These are phyloP conservation scores for Silurus meridionalis DNA, from an alignment of 2,113 vertebrate genomes.

Conservation along the genomic window DNA sequence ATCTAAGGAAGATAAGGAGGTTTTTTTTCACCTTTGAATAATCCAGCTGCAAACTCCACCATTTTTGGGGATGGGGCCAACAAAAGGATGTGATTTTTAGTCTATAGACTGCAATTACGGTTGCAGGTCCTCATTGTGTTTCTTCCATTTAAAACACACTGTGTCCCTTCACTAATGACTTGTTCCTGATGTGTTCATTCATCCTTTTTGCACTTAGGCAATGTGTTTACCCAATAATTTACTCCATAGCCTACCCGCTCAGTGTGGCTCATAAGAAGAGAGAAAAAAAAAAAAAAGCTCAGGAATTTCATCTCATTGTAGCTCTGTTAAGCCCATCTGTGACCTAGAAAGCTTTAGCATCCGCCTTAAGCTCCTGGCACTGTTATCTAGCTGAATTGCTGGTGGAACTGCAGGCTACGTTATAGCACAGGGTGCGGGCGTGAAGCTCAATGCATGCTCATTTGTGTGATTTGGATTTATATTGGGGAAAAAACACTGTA, in stretches of 20 bases:
- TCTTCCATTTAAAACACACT: conserved; percentile 60
- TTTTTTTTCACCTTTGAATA: conserved; percentile 37
- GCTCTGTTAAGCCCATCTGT: conserved; percentile 65
- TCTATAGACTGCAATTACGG: conserved; percentile 60
- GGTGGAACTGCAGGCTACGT: conserved; percentile 50
- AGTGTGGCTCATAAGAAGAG: conserved; percentile 47
- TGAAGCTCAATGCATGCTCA: conserved; percentile 43
- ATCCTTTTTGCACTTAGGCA: conserved; percentile 65
- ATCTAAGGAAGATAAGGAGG: conserved; percentile 10
- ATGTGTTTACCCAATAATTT: conserved; percentile 68
- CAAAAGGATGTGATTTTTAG: conserved; percentile 59
- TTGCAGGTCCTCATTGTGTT: conserved; percentile 53
- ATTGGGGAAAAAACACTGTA: not conserved
- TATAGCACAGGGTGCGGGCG: conserved; percentile 49
- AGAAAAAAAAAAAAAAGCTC: conserved; percentile 40
- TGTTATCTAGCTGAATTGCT: conserved; percentile 67
- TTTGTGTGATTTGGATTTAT: conserved; percentile 45
- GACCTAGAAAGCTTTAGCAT: conserved; percentile 66
- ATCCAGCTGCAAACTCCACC: conserved; percentile 55
- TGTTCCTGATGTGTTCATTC: conserved; percentile 66
- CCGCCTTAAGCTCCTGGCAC: conserved; percentile 54
- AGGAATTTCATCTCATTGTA: conserved; percentile 60
- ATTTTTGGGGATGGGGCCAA: conserved; percentile 47
- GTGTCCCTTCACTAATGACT: conserved; percentile 61
- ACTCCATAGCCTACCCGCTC: conserved; percentile 57